Conservation (phyloP, 2,113 vertebrate genomes). For the Alouatta palliata region DNA sequence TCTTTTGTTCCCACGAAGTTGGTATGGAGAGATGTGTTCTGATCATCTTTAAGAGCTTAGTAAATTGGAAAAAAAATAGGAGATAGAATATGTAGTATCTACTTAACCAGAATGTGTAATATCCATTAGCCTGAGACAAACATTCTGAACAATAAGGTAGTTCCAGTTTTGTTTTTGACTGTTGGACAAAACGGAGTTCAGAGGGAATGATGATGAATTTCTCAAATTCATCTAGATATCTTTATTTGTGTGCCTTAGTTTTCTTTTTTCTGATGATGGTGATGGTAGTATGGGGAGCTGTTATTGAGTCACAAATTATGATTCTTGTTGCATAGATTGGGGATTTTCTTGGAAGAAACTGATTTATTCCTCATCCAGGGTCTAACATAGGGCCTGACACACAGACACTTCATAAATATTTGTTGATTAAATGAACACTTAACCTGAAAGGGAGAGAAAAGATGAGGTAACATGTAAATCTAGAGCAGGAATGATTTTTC, state of each 20-base stretch:
- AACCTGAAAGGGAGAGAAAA: conserved; percentile 13
- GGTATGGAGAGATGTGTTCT: neutral
- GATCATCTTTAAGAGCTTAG: neutral
- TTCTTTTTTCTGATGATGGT: neutral
- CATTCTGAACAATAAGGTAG: neutral
- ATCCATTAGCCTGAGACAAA: neutral
- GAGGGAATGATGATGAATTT: neutral
- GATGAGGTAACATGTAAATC: neutral
- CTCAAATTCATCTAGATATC: neutral
- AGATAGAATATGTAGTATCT: neutral
- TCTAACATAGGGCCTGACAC: neutral
- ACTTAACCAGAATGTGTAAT: neutral
- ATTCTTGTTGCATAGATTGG: neutral
- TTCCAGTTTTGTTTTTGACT: neutral
- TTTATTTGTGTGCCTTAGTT: neutral
- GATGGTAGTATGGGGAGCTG: neutral
- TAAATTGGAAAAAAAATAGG: neutral
- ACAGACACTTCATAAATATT: neutral
- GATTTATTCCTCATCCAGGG: neutral
- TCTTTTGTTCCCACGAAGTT: neutral
- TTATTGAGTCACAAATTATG: neutral
- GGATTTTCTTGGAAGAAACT: neutral
- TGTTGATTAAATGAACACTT: conserved; percentile 10
- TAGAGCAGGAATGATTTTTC: neutral
- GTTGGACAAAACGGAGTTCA: neutral